Conservation (phyloP, 1,140 invertebrate genomes). For the Aphis gossypii region DNA sequence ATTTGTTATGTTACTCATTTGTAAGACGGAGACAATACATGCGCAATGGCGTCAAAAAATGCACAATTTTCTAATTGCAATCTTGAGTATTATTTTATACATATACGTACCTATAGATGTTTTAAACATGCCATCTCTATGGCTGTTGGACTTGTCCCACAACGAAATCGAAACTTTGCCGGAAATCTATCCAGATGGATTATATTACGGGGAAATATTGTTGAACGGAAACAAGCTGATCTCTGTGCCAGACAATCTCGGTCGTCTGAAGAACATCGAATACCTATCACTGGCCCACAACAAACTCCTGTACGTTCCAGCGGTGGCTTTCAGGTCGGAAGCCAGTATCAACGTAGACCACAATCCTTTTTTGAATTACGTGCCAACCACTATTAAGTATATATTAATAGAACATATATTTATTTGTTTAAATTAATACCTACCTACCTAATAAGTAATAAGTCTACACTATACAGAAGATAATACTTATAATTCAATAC, state of each 20-base stretch:
- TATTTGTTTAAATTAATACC: background rate
- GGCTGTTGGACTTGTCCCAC: conserved; percentile 37
- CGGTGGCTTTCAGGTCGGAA: background rate
- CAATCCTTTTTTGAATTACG: conserved; percentile 30
- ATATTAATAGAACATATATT: background rate
- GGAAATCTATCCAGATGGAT: conserved; percentile 18
- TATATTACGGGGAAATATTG: conserved; percentile 43
- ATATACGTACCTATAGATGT: background rate
- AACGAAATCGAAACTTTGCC: conserved; percentile 29
- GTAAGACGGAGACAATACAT: no score
- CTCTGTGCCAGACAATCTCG: conserved; percentile 37
- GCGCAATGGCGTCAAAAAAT: no score
- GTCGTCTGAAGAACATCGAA: conserved; percentile 36
- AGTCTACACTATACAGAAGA: background rate
- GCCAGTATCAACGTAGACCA: conserved; percentile 40
- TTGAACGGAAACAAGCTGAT: conserved; percentile 27
- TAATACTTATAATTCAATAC: background rate
- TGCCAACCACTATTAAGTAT: background rate
- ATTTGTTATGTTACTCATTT: no score
- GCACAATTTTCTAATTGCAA: no score
- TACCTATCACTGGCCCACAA: conserved; percentile 36
- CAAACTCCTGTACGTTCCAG: conserved; percentile 9
- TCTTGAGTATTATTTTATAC: background rate
- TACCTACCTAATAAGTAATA: background rate
- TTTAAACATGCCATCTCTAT: conserved; percentile 42